Evolutionary conservation across 2,888 invertebrate species (phyloP).

Genomic region (Rhabditophanes sp.): DNA sequence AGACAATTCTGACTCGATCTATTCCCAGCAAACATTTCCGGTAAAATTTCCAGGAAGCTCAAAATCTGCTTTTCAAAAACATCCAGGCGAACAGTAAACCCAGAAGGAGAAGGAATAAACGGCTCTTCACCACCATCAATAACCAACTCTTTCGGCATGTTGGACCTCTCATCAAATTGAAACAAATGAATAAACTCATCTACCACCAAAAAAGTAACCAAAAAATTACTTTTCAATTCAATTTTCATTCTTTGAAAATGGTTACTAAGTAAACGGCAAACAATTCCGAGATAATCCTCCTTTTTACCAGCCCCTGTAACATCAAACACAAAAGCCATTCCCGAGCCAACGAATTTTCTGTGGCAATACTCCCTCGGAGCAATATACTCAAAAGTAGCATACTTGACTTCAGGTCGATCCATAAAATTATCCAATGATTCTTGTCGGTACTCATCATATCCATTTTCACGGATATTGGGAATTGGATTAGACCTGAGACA

Average conservation of each 20-base stretch:
- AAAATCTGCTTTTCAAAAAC: no score
- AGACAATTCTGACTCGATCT: slow-evolving; percentile 63
- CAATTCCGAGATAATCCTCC: no score
- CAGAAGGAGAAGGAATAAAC: slow-evolving; percentile 84
- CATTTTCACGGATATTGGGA: no score
- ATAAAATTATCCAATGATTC: no score
- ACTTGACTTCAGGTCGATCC: slow-evolving; percentile 88
- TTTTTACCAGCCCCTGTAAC: slow-evolving; percentile 73
- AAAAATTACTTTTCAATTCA: no score
- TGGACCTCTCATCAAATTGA: slow-evolving; percentile 45
- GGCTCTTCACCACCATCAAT: slow-evolving; percentile 82
- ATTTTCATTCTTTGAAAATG: no score
- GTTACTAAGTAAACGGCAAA: no score
- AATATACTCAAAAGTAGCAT: slow-evolving; percentile 92
- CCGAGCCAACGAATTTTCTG: no score
- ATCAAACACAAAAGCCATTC: slow-evolving; percentile 82
- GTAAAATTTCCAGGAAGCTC: no score
- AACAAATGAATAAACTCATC: slow-evolving; percentile 85
- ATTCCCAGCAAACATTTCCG: slow-evolving; percentile 55
- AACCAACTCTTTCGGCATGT: slow-evolving; percentile 50
- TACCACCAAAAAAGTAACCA: slow-evolving; percentile 59
- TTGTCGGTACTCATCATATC: no score
- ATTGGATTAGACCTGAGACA: no score
- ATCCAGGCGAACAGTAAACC: slow-evolving; percentile 73
- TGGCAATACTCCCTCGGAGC: no score